Evolutionary conservation across 2,888 invertebrate genomes (phyloP), one percentile per base, ranked within the genome.

Genomic region (Eupithecia insigniata): DNA sequence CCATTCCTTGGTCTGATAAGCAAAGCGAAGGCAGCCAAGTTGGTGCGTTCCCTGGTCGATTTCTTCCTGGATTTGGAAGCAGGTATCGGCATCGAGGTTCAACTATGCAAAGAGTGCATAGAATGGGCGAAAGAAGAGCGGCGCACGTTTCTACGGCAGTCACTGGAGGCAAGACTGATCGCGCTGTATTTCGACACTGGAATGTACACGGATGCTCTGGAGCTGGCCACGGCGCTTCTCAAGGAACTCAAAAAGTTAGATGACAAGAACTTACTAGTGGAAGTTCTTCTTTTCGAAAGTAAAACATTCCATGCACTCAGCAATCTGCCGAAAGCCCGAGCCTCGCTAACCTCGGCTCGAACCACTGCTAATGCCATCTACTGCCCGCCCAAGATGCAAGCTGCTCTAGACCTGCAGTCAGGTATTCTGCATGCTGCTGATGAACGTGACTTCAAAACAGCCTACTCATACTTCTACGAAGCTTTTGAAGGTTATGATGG

Each of bases 361-460:
- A 99, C 99, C n/a, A 99, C 99, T 66, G 99, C 99, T 10, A 99
- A 99, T 93, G 98, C 99, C 16, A 99, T 99, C 84, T 99, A 99
- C 90, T 99, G 99, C 90, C 99, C 99, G 76, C 99, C 99, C 0
- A 98, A 99, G 94, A 97, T 99, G 95, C 99, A 99, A 93, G 99
- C 99, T 12, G 97, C 99, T 14, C 95, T 99, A 55, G 99, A 99
- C 92, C 95, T 99, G 79, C 99, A 99, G 89, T 99, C 99, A 7
- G 99, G 99, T 82, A 99, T 99, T 81, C 94, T 99, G 71, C 99
- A 99, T 93, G 99, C 99, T 14, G 99, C 99, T n/a, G 99, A 99
- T 89, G 99, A 99, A 91, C 97, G 98, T 83, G 99, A 99, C 89
- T 99, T 99, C 91, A 99, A 99, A 95, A 99, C 99, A 72, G 99